Percentiles rank a stretch among this genome's conserved stretches.
These are phyloP conservation scores for Buathra laborator DNA, from an alignment of 2,888 invertebrate genomes.

Conservation along the genomic window DNA sequence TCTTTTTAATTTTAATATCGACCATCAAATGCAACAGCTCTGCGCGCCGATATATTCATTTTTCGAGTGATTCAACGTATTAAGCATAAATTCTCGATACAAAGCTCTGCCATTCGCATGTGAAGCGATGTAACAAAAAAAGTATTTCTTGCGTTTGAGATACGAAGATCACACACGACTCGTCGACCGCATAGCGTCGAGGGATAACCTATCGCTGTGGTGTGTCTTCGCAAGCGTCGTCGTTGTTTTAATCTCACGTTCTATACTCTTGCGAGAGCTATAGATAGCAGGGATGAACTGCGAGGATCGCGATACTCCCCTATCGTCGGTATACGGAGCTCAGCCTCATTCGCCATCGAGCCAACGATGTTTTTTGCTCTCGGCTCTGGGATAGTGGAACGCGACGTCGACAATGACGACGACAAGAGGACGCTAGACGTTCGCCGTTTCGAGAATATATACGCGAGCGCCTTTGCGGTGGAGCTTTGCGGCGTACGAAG, in stretches of 20 bases:
- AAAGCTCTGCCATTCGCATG: too few species aligned
- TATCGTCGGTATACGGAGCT: neutral
- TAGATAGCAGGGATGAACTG: slow-evolving; percentile 34
- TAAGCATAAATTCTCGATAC: too few species aligned
- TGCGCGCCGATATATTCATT: too few species aligned
- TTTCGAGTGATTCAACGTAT: too few species aligned
- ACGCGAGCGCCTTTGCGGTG: slow-evolving; percentile 41
- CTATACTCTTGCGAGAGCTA: slow-evolving; percentile 14
- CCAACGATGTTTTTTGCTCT: slow-evolving; percentile 66
- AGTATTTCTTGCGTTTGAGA: neutral
- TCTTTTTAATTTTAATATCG: too few species aligned
- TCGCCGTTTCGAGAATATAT: slow-evolving; percentile 38
- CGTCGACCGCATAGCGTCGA: neutral
- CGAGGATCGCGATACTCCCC: slow-evolving; percentile 23
- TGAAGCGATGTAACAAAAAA: too few species aligned
- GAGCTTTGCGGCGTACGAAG: slow-evolving; percentile 58
- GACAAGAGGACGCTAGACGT: slow-evolving; percentile 46
- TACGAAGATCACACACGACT: neutral
- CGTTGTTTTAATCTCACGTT: slow-evolving; percentile 28
- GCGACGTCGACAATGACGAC: slow-evolving; percentile 38
- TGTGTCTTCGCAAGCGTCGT: slow-evolving; percentile 54
- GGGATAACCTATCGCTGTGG: slow-evolving; percentile 32
- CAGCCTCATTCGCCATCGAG: slow-evolving; percentile 4
- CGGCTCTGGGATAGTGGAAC: slow-evolving; percentile 39
- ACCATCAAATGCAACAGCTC: too few species aligned